A percentile compares a stretch with the other conserved stretches of the same genome.
Evolutionary conservation across 2,113 vertebrate species (phyloP).

Genomic region (Gymnocephalus cernua): DNA sequence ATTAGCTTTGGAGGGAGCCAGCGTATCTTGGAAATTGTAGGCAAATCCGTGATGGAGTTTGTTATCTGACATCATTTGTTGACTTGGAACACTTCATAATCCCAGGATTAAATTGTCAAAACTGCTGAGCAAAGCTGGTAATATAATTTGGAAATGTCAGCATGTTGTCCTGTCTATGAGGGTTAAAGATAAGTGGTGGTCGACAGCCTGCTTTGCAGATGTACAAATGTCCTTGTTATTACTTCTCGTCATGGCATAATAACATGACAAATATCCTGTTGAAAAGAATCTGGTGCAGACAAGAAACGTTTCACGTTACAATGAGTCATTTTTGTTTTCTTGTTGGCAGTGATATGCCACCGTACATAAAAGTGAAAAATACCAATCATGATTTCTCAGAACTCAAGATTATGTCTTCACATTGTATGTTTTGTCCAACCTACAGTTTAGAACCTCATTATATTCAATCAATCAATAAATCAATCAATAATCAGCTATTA

Average conservation of each 20-base stretch:
- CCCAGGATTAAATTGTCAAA: background rate
- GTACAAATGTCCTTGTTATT: background rate
- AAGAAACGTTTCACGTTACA: background rate
- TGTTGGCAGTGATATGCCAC: background rate
- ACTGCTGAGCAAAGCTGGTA: background rate
- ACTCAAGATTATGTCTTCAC: too few relatives aligned
- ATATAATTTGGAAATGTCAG: background rate
- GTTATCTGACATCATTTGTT: background rate
- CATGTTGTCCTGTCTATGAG: background rate
- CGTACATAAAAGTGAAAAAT: background rate
- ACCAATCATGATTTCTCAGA: background rate
- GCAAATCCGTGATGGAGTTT: background rate
- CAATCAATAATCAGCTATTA: background rate
- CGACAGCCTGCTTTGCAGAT: background rate
- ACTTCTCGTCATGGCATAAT: too few relatives aligned
- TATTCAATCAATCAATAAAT: background rate
- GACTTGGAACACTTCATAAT: background rate
- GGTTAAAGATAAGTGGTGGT: background rate
- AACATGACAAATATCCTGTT: too few relatives aligned
- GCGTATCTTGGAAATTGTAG: background rate
- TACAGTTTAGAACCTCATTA: background rate
- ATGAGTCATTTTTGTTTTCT: background rate
- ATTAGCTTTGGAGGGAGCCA: background rate
- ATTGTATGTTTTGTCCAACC: background rate
- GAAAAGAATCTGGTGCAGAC: background rate